These are phyloP conservation scores for Agelastica alni DNA, from an alignment of 2,888 invertebrate genomes.

Conservation along the genomic window DNA sequence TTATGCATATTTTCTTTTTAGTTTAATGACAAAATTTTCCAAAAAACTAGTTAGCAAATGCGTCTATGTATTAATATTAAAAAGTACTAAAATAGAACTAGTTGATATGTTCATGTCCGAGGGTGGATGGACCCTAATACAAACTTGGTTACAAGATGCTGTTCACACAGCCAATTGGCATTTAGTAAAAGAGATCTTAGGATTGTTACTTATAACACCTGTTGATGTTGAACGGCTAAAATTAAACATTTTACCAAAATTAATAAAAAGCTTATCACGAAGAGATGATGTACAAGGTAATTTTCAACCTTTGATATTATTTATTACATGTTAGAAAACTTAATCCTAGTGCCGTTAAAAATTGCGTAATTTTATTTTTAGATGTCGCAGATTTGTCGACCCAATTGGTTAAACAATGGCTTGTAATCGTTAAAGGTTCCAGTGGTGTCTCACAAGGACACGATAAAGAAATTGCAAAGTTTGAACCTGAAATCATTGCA, in stretches of 20 bases:
- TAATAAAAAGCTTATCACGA: slow-evolving; percentile 85
- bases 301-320: background rate
- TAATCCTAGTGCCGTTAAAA: background rate
- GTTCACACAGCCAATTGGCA: slow-evolving; percentile 84
- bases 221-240: slow-evolving; percentile 89
- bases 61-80: slow-evolving; percentile 90
- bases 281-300: slow-evolving; percentile 81
- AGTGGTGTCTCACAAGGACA: slow-evolving; percentile 59
- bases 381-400: slow-evolving; percentile 65
- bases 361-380: slow-evolving; percentile 14
- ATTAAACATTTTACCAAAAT: slow-evolving; percentile 88
- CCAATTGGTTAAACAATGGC: slow-evolving; percentile 86
- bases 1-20: slow-evolving; percentile 58
- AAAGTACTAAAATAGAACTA: slow-evolving; percentile 81
- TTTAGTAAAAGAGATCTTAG: slow-evolving; percentile 83
- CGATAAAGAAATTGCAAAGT: slow-evolving; percentile 12
- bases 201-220: slow-evolving; percentile 82
- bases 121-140: slow-evolving; percentile 90
- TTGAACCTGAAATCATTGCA: slow-evolving; percentile 15
- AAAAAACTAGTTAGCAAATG: slow-evolving; percentile 95
- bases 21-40: slow-evolving; percentile 94
- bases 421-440: slow-evolving; percentile 76
- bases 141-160: slow-evolving; percentile 89
- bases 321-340: background rate
- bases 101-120: slow-evolving; percentile 86